A percentile compares a stretch with the other conserved stretches of the same genome.
Evolutionary conservation across 2,797 vertebrate species (phyloP).

Genomic region (Vireo griseus): DNA sequence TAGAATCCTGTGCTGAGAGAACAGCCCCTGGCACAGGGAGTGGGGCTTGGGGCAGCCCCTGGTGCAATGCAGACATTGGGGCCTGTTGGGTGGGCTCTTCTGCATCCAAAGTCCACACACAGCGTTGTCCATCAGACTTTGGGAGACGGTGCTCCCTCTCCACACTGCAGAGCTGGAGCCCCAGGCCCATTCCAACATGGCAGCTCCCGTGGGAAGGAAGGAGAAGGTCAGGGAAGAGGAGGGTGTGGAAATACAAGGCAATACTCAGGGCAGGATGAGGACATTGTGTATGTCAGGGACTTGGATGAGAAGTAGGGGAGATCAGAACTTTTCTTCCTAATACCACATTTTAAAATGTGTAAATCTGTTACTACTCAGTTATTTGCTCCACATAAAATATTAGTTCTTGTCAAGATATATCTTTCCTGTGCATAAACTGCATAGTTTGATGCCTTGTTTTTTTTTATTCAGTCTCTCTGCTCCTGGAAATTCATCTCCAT

Average conservation of each 20-base stretch:
- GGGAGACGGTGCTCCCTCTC: background rate
- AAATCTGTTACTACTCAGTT: slow-evolving; percentile 1
- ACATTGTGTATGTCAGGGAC: background rate
- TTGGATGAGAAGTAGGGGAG: background rate
- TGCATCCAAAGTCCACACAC: rapidly evolving
- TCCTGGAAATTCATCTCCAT: slow-evolving; percentile 32
- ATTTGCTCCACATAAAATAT: slow-evolving; percentile 34
- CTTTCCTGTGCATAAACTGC: slow-evolving; percentile 9
- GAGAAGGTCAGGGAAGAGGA: background rate
- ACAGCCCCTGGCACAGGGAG: background rate
- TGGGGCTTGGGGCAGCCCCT: rapidly evolving
- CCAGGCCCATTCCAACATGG: rapidly evolving
- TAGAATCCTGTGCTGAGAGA: rapidly evolving
- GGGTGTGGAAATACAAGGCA: background rate
- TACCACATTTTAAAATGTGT: background rate
- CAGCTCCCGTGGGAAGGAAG: background rate
- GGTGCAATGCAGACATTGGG: rapidly evolving
- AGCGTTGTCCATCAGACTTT: rapidly evolving
- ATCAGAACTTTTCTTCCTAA: background rate
- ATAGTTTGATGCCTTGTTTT: slow-evolving; percentile 21
- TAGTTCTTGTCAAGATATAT: slow-evolving; percentile 43
- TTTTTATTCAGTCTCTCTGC: slow-evolving; percentile 2
- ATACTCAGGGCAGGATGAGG: background rate
- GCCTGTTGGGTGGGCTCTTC: rapidly evolving
- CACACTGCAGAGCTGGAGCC: rapidly evolving